Evolutionary conservation across 1,140 invertebrate species (phyloP).

Genomic region (Bombus soroeensis): DNA sequence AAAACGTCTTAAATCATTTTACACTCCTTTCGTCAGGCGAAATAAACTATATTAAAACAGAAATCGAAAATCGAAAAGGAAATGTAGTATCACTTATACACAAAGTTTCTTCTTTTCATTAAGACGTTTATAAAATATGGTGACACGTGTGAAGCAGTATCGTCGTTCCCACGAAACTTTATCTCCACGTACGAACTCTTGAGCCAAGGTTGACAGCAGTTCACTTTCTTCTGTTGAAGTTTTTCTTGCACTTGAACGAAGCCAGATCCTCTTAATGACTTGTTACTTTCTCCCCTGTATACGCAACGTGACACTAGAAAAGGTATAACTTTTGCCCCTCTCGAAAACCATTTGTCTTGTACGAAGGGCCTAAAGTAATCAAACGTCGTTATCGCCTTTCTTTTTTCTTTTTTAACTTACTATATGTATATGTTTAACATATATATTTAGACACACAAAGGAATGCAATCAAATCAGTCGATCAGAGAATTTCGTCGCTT

Average conservation of each 20-base stretch:
- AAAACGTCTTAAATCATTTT: background rate
- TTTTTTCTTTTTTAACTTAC: background rate
- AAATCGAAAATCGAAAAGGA: background rate
- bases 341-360: no score
- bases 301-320: background rate
- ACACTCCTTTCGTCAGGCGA: background rate
- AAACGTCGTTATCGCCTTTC: background rate
- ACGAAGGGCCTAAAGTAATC: background rate
- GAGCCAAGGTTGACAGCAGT: background rate
- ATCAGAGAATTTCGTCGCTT: background rate
- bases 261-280: background rate
- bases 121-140: background rate
- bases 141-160: no score
- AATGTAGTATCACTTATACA: background rate
- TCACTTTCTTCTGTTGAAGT: background rate
- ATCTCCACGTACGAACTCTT: background rate
- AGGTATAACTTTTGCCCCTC: background rate
- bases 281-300: no score
- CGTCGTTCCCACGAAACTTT: background rate
- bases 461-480: no score
- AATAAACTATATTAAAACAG: background rate
- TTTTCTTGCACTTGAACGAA: background rate
- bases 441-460: background rate
- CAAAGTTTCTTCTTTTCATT: background rate
- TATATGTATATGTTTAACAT: no score